Percentiles rank a stretch among this genome's conserved stretches.
These are phyloP conservation scores for Baccha elongata DNA, from an alignment of 2,888 invertebrate genomes.

Conservation along the genomic window DNA sequence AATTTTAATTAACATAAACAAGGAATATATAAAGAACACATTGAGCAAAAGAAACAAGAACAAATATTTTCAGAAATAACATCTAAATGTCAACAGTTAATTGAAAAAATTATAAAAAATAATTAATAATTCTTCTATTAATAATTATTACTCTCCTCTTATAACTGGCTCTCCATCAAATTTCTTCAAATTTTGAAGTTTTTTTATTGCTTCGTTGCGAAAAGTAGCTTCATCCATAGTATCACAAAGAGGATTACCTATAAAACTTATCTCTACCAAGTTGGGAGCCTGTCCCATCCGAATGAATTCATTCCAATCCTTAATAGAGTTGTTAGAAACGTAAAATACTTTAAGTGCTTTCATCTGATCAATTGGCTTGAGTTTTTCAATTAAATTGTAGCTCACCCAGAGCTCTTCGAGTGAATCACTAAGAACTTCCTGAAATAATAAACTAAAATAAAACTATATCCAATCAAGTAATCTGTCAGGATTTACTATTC, in stretches of 20 bases:
- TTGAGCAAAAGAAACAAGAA: no score
- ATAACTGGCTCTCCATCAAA: constrained; percentile 91
- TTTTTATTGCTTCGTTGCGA: constrained; percentile 87
- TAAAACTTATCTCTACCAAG: constrained; percentile 91
- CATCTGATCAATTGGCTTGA: constrained; percentile 92
- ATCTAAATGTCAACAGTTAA: no score
- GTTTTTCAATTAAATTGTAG: constrained; percentile 95
- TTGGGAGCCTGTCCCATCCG: constrained; percentile 89
- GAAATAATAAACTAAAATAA: not conserved
- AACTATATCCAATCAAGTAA: no score
- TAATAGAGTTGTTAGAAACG: constrained; percentile 92
- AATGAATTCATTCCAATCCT: constrained; percentile 95
- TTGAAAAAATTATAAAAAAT: no score
- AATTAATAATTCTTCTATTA: not conserved
- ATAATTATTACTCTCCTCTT: constrained; percentile 79
- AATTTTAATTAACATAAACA: no score
- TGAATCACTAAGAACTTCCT: constrained; percentile 93
- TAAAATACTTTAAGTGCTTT: constrained; percentile 92
- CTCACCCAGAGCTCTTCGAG: constrained; percentile 97
- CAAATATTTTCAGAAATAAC: no score
- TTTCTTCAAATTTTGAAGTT: constrained; percentile 90
- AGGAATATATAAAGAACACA: no score
- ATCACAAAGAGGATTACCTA: constrained; percentile 91
- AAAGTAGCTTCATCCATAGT: constrained; percentile 88
- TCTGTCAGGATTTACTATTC: constrained; percentile 85